Evolutionary conservation across 1,140 invertebrate genomes (phyloP), one percentile per base, ranked within the genome.

Genomic region (Meloidogyne floridensis): DNA sequence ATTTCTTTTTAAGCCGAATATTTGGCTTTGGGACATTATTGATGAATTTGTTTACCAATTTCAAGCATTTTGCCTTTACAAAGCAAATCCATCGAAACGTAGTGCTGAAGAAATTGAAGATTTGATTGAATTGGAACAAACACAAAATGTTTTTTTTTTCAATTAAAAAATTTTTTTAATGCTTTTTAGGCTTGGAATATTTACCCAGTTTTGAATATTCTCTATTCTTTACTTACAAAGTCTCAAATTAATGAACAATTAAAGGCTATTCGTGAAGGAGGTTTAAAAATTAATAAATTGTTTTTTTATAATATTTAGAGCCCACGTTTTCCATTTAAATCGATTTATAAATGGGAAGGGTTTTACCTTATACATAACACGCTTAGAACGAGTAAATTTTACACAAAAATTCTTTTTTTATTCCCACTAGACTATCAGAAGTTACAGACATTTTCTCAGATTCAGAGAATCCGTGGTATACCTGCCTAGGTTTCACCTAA

Each of bases 11-110:
- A 15, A 77, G 72, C 98, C 98, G 6, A 97, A 99, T 91, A 94
- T 98, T 87, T 99, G 97, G 98, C 91, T 99, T 5, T 99, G 98
- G 98, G 97, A 99, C 90, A 93, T 99, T 20, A 96, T 99, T 88
- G 97, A 99, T 92, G 98, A 99, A 90, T 93, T 93, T 84, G 93
- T 93, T 78, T 93, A 93, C 87, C 93, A 93, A 92, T 99, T 98
- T 91, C 95, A 97, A 91, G 94, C 94, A 0, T 99, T 97, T 91
- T 94, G 95, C 51, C 95, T 98, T 89, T 98, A 96, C 90, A 88
- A 92, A 84, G 95, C 95, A 5, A 95, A 95, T 87, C 91, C 96
- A 0, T 93, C 93, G 2, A 96, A 96, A 87, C 94, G 96, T 90
- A 93, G 93, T 2, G 91, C 93, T 20, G 94, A 95, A 43, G 96